Base-by-base conservation (phyloP, 2,888 invertebrate species). In the Brachypterus glaber region DNA sequence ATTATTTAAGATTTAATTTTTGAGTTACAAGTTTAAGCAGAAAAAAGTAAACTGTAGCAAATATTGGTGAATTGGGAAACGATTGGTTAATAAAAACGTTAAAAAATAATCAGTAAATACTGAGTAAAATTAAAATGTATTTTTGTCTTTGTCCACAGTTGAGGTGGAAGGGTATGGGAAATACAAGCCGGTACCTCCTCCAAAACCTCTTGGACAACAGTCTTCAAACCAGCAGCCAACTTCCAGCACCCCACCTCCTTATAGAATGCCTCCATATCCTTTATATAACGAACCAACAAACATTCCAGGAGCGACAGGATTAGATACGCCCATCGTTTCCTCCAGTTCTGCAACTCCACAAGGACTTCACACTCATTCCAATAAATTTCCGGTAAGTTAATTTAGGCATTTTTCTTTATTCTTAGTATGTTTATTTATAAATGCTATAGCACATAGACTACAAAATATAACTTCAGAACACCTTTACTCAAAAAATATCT, bases 341-440 rank as follows among this genome's bases (percentile, higher is more conserved):
- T 57, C 72, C 68, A 58, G 63, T 57, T 63, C 68, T 53, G 56
- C 61, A 56, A 44, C 64, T 53, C 59, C 49, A n/a, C 59, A 65
- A 54, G 56, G 62, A 58, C 69, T 82, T 12, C 82, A 82, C 61
- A 83, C 83, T 17, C 83, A 84, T 63, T 83, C 83, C 50, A 80
- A 75, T 51, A 83, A 84, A 62, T 84, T 83, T 67, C 83, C 83
- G 59, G 84, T 83, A 69, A 77, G 77, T 71, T 41, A 27, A 21
- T 21, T 21, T 21, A n/a, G n/a, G n/a, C n/a, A n/a, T n/a, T n/a
- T n/a, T n/a, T 12, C 25, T 27, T 29, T 12, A 17, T n/a, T 29
- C n/a, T n/a, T n/a, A n/a, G n/a, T n/a, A n/a, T n/a, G n/a, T n/a
- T n/a, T n/a, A n/a, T n/a, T n/a, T n/a, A n/a, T n/a, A n/a, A n/a